Conservation (phyloP, 2,113 vertebrate species). For the Chamaetylas fuelleborni region DNA sequence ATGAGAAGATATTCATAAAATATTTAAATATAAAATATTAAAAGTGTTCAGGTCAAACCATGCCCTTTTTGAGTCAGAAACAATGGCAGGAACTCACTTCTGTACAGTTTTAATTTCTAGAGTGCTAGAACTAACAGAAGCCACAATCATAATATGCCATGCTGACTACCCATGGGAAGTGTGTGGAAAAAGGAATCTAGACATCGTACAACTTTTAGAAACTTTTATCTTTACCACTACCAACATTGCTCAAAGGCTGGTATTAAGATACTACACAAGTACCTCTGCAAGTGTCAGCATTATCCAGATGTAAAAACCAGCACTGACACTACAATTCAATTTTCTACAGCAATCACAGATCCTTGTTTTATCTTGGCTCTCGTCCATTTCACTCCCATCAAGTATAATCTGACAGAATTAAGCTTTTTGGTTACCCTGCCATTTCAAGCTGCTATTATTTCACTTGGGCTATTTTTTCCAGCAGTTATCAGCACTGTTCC, state of each 20-base stretch:
- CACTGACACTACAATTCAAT: not conserved
- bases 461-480: not conserved
- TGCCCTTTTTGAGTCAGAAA: not conserved
- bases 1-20: not conserved
- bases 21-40: not conserved
- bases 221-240: not conserved
- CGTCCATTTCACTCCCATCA: not conserved
- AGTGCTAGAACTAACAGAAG: not conserved
- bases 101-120: not conserved
- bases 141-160: not conserved
- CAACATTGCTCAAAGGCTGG: not conserved
- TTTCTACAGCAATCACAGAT: not conserved
- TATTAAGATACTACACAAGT: not conserved
- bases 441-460: not conserved
- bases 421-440: not conserved
- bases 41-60: not conserved
- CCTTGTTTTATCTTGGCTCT: not conserved
- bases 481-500: not conserved
- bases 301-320: not conserved
- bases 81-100: not conserved
- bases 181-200: not conserved
- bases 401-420: not conserved
- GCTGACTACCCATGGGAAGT: not conserved
- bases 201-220: not conserved
- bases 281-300: not conserved